phyloP scores from a whole-genome alignment of 2,888 invertebrate species.

The Hipparchia sbordonii region DNA sequence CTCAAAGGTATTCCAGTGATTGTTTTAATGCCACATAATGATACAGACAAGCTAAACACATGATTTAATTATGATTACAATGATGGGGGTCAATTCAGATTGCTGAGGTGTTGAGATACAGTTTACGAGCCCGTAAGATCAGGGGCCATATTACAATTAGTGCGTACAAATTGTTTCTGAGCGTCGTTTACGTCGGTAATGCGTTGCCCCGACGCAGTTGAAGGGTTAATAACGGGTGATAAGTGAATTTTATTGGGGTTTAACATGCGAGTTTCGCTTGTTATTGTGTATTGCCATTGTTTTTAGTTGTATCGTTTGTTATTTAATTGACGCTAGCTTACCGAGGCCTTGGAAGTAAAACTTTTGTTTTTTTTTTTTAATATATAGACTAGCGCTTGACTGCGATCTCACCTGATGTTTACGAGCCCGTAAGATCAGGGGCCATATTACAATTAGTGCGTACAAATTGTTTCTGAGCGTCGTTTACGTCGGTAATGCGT shows the following conservation, averaged over 20 bases:
- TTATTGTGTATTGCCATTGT: not conserved
- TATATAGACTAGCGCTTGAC: too few species aligned
- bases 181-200: constrained; percentile 17
- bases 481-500: constrained; percentile 16
- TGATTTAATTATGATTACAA: constrained; percentile 27
- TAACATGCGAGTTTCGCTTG: constrained; percentile 17
- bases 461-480: constrained; percentile 25
- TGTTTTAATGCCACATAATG: constrained; percentile 23
- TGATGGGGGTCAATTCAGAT: constrained; percentile 33
- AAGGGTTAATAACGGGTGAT: constrained; percentile 28
- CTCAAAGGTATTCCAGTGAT: constrained; percentile 6
- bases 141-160: constrained; percentile 32
- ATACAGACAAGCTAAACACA: constrained; percentile 20
- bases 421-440: constrained; percentile 31
- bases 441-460: constrained; percentile 28
- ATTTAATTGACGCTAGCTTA: not conserved
- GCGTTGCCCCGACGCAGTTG: constrained; percentile 26
- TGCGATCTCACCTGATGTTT: not conserved
- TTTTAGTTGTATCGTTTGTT: not conserved
- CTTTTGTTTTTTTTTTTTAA: too few species aligned
- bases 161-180: constrained; percentile 26
- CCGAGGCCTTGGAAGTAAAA: too few species aligned
- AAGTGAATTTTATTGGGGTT: constrained; percentile 24
- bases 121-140: constrained; percentile 28
- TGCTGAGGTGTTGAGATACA: constrained; percentile 32